A percentile compares a stretch with the other conserved stretches of the same genome.
Evolutionary conservation across 64 coral and sea anemone species (phyloP).

Genomic region (Cladopsammia gracilis): DNA sequence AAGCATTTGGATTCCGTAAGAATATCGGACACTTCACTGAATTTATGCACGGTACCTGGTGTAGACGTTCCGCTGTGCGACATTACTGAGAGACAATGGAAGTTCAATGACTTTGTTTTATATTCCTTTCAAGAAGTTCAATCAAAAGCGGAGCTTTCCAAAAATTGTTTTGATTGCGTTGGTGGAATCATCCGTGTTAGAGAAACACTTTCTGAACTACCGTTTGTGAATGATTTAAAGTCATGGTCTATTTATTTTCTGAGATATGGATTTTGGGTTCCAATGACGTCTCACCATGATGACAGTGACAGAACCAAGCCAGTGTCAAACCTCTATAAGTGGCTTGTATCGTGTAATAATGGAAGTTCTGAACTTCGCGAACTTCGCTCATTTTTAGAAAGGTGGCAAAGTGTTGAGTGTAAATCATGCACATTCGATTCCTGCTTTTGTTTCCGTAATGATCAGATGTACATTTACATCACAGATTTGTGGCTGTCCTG

Average conservation of each 20-base stretch:
- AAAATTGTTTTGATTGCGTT: neutral
- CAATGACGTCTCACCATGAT: neutral
- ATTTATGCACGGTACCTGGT: neutral
- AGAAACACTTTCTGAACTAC: neutral
- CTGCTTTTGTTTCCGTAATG: neutral
- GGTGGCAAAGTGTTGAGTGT: too few relatives aligned
- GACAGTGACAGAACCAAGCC: neutral
- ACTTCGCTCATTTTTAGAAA: too few relatives aligned
- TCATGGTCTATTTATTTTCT: neutral
- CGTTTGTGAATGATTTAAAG: too few relatives aligned
- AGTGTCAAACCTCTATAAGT: neutral
- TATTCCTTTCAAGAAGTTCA: neutral
- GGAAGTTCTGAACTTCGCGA: too few relatives aligned
- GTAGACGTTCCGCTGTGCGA: neutral
- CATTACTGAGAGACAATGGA: neutral
- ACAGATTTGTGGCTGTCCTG: neutral
- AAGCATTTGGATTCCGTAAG: neutral
- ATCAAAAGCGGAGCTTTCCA: neutral
- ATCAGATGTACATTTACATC: neutral
- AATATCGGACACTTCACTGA: neutral
- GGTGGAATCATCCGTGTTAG: neutral
- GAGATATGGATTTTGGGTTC: too few relatives aligned
- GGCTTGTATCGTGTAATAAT: neutral
- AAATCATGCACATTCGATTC: neutral
- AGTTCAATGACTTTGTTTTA: neutral